phyloP scores from a whole-genome alignment of 1,140 invertebrate species.

The Saccostrea glomerata region DNA sequence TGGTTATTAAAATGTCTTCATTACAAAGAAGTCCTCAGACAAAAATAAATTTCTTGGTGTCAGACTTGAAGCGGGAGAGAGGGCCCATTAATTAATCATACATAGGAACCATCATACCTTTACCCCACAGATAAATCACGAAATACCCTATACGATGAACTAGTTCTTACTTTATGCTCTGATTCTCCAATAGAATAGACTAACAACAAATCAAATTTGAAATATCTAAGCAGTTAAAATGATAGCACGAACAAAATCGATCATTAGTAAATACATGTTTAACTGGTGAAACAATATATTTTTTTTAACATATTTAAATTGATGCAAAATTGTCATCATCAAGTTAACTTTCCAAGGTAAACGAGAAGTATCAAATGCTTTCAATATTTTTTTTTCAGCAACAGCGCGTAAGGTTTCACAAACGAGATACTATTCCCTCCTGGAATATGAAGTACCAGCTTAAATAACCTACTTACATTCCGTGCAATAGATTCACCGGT shows the following conservation, averaged over 20 bases:
- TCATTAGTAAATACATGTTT: not conserved
- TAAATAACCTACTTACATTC: not conserved
- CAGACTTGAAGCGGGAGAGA: not conserved
- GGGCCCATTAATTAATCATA: not conserved
- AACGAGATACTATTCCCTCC: not conserved
- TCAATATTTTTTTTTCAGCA: no score
- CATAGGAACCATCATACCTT: not conserved
- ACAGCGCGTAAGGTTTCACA: no score
- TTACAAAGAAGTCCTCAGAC: not conserved
- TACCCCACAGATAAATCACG: not conserved
- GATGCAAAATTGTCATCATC: no score
- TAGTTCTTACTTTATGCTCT: not conserved
- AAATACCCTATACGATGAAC: not conserved
- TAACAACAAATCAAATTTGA: not conserved
- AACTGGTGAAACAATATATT: no score
- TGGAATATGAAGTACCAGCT: not conserved
- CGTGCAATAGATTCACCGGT: not conserved
- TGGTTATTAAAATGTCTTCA: not conserved
- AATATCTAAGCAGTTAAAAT: not conserved
- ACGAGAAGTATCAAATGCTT: no score
- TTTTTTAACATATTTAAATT: no score
- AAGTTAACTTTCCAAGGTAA: no score
- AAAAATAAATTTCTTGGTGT: not conserved
- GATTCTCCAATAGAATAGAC: not conserved
- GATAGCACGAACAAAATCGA: not conserved